Evolutionary conservation across 2,888 invertebrate species (phyloP).

Genomic region (Tetanocera ferruginea): DNA sequence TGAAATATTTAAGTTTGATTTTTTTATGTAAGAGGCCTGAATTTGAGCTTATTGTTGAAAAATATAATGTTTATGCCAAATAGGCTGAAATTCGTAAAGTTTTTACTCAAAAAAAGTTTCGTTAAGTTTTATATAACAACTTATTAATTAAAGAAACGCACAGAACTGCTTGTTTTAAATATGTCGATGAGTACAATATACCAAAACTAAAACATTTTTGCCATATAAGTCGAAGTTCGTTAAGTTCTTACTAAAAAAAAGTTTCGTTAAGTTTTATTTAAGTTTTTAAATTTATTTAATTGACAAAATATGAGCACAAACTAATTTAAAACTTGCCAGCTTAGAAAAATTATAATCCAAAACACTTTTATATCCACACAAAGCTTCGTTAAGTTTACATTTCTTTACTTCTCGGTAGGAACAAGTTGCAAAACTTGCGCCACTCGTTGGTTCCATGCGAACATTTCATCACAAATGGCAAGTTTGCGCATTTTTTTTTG

Average conservation of each 20-base stretch:
- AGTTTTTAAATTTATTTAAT: neutral
- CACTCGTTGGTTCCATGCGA: neutral
- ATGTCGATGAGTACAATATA: neutral
- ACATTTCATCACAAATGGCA: neutral
- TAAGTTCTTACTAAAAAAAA: neutral
- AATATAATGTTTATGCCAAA: too few species aligned
- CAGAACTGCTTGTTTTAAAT: neutral
- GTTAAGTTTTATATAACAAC: neutral
- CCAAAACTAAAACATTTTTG: neutral
- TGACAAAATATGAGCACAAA: neutral
- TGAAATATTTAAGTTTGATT: neutral
- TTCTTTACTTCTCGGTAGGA: too few species aligned
- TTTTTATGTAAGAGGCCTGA: too few species aligned
- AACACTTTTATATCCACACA: neutral
- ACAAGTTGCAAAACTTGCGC: too few species aligned
- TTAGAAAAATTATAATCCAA: neutral
- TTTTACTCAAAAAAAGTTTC: neutral
- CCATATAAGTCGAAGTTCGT: neutral
- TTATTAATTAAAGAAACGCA: neutral
- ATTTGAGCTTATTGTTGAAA: too few species aligned
- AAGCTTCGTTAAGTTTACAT: neutral
- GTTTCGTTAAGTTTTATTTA: constrained; percentile 5
- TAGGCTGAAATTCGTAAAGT: neutral
- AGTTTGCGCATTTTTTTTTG: neutral
- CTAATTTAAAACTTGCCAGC: neutral